phyloP scores from a whole-genome alignment of 2,797 vertebrate genomes.

The Mus minutoides region DNA sequence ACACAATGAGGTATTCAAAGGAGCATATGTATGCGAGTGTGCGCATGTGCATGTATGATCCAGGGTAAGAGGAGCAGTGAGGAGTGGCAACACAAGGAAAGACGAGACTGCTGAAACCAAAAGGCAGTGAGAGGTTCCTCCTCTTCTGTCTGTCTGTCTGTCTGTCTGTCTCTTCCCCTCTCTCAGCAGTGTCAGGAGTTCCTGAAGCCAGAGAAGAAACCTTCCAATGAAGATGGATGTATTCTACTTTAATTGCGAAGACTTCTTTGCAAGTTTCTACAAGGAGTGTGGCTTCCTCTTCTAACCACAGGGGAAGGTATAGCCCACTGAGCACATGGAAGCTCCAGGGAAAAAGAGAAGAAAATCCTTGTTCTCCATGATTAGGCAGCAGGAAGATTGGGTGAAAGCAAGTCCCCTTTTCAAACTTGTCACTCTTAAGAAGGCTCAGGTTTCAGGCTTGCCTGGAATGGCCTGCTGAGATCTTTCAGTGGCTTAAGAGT shows the following conservation, averaged over 20 bases:
- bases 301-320: neutral
- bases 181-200: neutral
- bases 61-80: neutral
- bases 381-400: neutral
- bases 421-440: neutral
- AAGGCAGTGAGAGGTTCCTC: neutral
- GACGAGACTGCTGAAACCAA: neutral
- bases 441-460: neutral
- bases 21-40: neutral
- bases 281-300: neutral
- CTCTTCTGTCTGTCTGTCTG: neutral
- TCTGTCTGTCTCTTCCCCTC: neutral
- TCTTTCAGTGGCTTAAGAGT: neutral
- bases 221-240: neutral
- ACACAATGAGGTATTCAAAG: neutral
- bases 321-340: neutral
- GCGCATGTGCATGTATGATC: neutral
- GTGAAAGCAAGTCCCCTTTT: neutral
- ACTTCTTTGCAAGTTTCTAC: neutral
- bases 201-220: neutral
- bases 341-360: neutral
- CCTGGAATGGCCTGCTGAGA: neutral
- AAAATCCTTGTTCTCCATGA: neutral
- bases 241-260: neutral
- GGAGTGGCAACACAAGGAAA: neutral